phyloP scores from a whole-genome alignment of 1,140 invertebrate genomes.

The Stegodyphus mimosarum region DNA sequence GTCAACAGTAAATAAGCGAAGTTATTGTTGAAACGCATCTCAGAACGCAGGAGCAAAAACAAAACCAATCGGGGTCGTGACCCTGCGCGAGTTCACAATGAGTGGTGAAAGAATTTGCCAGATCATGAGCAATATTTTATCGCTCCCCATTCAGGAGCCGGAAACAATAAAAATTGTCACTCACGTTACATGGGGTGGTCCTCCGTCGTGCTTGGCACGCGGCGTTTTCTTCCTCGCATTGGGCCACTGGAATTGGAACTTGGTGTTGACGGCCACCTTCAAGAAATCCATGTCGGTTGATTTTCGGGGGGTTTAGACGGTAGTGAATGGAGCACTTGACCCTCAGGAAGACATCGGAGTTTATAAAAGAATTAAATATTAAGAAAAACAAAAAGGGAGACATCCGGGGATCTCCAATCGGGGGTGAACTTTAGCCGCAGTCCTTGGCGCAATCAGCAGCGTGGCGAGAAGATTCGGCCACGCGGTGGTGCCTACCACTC shows the following conservation, averaged over 20 bases:
- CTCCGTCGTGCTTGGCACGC: slow-evolving; percentile 43
- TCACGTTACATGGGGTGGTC: slow-evolving; percentile 43
- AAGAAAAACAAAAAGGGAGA: not conserved
- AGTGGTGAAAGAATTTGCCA: no score
- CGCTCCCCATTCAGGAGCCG: no score
- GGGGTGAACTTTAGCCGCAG: not conserved
- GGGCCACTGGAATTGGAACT: slow-evolving; percentile 54
- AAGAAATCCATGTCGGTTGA: slow-evolving; percentile 45
- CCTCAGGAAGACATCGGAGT: slow-evolving; percentile 25
- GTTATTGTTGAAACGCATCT: no score
- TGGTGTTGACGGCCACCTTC: slow-evolving; percentile 56
- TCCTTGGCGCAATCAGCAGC: slow-evolving; percentile 21
- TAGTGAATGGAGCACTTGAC: not conserved
- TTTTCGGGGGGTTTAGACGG: not conserved
- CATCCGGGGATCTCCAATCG: not conserved
- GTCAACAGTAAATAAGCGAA: no score
- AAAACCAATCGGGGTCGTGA: no score
- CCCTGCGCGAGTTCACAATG: no score
- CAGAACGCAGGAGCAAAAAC: no score
- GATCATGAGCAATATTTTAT: no score
- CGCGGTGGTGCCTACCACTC: slow-evolving; percentile 11
- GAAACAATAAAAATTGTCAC: not conserved
- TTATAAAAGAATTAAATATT: not conserved
- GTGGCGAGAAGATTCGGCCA: slow-evolving; percentile 10
- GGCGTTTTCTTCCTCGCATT: slow-evolving; percentile 53